Evolutionary conservation across 2,113 vertebrate species (phyloP).

Genomic region (Crotophaga sulcirostris): DNA sequence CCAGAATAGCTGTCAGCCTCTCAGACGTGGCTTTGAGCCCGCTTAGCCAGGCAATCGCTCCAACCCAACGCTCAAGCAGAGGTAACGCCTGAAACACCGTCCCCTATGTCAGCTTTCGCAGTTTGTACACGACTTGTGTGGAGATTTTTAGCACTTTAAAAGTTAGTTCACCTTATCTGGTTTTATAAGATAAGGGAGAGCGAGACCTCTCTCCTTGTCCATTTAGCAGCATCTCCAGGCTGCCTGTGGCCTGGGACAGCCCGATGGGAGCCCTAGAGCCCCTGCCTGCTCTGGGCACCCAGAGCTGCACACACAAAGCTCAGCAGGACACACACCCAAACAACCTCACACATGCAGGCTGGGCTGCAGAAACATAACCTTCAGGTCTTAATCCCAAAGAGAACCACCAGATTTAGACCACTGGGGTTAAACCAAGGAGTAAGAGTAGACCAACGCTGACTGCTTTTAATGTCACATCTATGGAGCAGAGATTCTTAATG

Average conservation of each 20-base stretch:
- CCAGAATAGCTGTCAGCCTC: neutral
- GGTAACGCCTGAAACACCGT: neutral
- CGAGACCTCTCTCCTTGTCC: neutral
- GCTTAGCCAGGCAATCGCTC: neutral
- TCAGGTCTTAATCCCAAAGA: neutral
- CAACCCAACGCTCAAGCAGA: neutral
- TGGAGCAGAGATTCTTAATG: neutral
- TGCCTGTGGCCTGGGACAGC: neutral
- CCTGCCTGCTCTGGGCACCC: neutral
- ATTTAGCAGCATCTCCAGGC: neutral
- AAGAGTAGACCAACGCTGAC: neutral
- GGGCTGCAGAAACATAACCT: neutral
- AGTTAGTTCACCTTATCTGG: neutral
- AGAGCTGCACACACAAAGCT: neutral
- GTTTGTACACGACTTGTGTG: neutral
- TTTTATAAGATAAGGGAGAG: neutral
- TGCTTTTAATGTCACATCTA: neutral
- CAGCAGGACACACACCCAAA: neutral
- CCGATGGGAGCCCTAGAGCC: neutral
- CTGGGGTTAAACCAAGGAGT: neutral
- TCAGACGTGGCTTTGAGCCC: neutral
- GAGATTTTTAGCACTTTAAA: neutral
- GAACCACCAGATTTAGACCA: neutral
- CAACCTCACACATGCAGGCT: neutral
- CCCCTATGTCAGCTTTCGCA: neutral